Evolutionary conservation across 2,113 vertebrate species (phyloP).

Genomic region (Anhinga anhinga): DNA sequence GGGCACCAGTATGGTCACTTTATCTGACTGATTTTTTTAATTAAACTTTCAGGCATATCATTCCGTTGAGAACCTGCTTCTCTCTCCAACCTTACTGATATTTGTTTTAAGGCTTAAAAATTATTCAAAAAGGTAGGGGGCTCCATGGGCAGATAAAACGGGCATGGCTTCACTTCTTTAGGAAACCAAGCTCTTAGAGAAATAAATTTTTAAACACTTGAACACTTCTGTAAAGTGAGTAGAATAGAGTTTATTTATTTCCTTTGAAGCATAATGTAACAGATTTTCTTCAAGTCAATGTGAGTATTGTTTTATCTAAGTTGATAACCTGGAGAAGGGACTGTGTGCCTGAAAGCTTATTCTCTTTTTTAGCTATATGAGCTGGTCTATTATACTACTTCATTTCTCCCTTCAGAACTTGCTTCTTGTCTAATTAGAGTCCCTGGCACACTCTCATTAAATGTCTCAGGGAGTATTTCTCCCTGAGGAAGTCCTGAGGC

Average conservation of each 20-base stretch:
- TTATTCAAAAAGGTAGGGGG: background rate
- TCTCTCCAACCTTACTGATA: background rate
- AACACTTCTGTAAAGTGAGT: background rate
- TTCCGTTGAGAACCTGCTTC: background rate
- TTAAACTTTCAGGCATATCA: background rate
- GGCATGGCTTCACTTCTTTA: background rate
- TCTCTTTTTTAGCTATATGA: background rate
- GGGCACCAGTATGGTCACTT: background rate
- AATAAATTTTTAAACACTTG: background rate
- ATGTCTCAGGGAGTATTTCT: background rate
- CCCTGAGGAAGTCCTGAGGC: slow-evolving; percentile 5
- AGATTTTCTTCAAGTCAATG: background rate
- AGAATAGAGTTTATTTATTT: slow-evolving; percentile 20
- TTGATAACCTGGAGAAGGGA: background rate
- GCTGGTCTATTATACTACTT: background rate
- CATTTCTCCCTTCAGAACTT: slow-evolving; percentile 3
- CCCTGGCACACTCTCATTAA: background rate
- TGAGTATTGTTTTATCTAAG: background rate
- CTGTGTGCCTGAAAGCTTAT: background rate
- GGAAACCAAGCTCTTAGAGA: background rate
- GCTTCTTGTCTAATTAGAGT: slow-evolving; percentile 12
- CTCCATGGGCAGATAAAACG: background rate
- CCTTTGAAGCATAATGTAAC: background rate
- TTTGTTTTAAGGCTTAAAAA: background rate
- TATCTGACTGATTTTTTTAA: background rate